These are phyloP conservation scores for Drosophila sturtevanti DNA, from an alignment of 1,140 invertebrate genomes.

Conservation along the genomic window DNA sequence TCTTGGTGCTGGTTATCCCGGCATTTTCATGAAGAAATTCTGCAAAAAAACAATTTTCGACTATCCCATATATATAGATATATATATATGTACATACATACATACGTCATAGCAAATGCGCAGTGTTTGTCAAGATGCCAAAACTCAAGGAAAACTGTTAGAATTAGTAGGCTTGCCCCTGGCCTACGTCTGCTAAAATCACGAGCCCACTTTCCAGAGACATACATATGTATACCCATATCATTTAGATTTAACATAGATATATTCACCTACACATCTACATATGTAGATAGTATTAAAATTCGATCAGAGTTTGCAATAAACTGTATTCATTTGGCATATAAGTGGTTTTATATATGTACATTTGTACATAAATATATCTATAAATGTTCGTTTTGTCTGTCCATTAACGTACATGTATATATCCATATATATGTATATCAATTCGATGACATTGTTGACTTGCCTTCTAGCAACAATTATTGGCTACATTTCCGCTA, in stretches of 20 bases:
- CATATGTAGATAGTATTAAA: constrained; percentile 4
- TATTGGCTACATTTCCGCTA: constrained; percentile 71
- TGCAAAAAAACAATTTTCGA: constrained; percentile 32
- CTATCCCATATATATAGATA: constrained; percentile 24
- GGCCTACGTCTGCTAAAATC: constrained; percentile 26
- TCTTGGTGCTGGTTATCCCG: constrained; percentile 32
- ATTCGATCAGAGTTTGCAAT: constrained; percentile 15
- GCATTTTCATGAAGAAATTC: constrained; percentile 31
- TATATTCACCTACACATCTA: constrained; percentile 21
- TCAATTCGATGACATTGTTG: constrained; percentile 57
- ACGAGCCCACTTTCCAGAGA: constrained; percentile 53
- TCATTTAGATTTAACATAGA: not conserved
- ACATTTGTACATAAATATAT: not conserved
- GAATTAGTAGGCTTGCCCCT: constrained; percentile 46
- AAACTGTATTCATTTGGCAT: constrained; percentile 16
- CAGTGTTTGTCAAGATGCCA: constrained; percentile 64
- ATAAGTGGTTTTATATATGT: constrained; percentile 19
- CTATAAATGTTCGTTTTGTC: too few species aligned
- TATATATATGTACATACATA: too few species aligned
- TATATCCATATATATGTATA: constrained; percentile 26
- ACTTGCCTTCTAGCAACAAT: constrained; percentile 63
- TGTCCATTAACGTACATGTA: not conserved
- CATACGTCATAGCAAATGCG: constrained; percentile 41
- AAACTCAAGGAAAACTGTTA: constrained; percentile 28
- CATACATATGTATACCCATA: not conserved